phyloP scores from a whole-genome alignment of 2,113 vertebrate species.

The Phrynocephalus versicolor region DNA sequence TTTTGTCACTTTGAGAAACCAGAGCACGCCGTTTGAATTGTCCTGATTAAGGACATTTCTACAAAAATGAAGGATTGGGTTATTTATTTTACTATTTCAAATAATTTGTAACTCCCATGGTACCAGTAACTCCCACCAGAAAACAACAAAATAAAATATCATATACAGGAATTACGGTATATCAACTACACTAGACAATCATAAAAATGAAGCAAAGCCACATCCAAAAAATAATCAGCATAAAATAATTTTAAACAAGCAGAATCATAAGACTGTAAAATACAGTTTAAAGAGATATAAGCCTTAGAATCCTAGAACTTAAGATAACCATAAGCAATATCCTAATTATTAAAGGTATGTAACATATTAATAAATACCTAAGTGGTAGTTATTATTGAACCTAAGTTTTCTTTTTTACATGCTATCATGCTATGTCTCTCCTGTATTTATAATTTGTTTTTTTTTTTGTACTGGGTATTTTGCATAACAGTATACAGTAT shows the following conservation, averaged over 20 bases:
- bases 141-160: neutral
- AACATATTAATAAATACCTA: too few relatives aligned
- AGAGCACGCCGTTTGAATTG: too few relatives aligned
- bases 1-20: neutral
- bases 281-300: too few relatives aligned
- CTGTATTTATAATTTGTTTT: neutral
- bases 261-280: too few relatives aligned
- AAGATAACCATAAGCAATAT: too few relatives aligned
- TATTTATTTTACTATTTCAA: neutral
- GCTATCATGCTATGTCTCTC: neutral
- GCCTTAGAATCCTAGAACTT: too few relatives aligned
- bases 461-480: neutral
- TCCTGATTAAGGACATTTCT: neutral
- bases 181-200: too few relatives aligned
- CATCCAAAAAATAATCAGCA: too few relatives aligned
- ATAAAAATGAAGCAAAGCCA: neutral
- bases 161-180: neutral
- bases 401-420: neutral
- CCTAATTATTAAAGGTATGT: too few relatives aligned
- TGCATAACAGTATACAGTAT: neutral
- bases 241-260: too few relatives aligned
- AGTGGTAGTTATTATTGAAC: too few relatives aligned
- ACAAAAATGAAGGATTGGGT: neutral
- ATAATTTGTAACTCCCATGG: neutral
- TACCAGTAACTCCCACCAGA: too few relatives aligned